Percentiles rank a stretch among this genome's conserved stretches.
These are phyloP conservation scores for Myripristis jacobus DNA, from an alignment of 2,797 vertebrate species.

Conservation along the genomic window DNA sequence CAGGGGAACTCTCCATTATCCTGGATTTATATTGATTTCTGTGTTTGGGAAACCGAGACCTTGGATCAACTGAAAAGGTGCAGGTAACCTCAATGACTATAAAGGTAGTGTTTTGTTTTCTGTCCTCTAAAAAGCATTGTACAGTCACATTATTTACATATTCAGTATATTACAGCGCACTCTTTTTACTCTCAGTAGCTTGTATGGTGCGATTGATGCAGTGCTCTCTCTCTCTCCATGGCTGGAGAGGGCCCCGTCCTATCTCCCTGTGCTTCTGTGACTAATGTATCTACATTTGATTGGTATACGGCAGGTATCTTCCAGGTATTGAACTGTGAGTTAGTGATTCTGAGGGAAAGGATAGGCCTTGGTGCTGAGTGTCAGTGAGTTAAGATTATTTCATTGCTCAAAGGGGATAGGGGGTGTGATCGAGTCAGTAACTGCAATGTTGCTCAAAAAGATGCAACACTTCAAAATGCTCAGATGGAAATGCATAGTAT, in stretches of 20 bases:
- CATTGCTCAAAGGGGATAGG: neutral
- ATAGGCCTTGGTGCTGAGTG: conserved; percentile 42
- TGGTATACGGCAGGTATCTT: conserved; percentile 45
- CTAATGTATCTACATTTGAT: conserved; percentile 35
- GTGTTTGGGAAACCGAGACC: conserved; percentile 26
- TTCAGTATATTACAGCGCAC: conserved; percentile 84
- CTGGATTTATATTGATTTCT: conserved; percentile 3
- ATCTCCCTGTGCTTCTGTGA: conserved; percentile 74
- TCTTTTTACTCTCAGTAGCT: conserved; percentile 83
- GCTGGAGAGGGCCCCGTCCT: conserved; percentile 55
- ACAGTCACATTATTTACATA: conserved; percentile 87
- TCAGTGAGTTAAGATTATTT: conserved; percentile 15
- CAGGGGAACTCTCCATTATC: neutral
- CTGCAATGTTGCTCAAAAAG: conserved; percentile 3
- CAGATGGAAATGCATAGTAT: conserved; percentile 54
- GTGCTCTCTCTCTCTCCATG: conserved; percentile 68
- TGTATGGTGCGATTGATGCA: conserved; percentile 74
- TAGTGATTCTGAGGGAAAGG: conserved; percentile 46
- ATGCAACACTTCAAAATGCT: conserved; percentile 33
- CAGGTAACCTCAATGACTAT: conserved; percentile 56
- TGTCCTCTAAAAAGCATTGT: conserved; percentile 81
- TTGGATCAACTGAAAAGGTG: conserved; percentile 60
- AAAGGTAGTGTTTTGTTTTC: conserved; percentile 73
- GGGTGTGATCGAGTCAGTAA: neutral
- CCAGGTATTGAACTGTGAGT: conserved; percentile 40